phyloP scores from a whole-genome alignment of 2,113 vertebrate genomes.

The Limnothrissa miodon region DNA sequence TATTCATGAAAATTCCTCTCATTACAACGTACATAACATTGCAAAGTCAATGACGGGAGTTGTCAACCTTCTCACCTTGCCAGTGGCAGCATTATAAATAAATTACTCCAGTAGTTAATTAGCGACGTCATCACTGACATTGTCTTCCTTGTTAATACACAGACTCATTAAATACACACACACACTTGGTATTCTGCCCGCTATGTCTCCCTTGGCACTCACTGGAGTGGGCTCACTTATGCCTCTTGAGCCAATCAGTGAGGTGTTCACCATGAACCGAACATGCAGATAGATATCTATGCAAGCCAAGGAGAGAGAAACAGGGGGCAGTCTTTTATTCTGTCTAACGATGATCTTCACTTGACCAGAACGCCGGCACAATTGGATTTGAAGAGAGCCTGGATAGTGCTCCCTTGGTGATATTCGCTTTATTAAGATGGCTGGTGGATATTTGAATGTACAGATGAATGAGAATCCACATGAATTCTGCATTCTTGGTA shows the following conservation, averaged over 20 bases:
- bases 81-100: neutral
- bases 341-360: neutral
- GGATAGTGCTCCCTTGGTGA: neutral
- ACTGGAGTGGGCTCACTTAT: neutral
- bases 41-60: neutral
- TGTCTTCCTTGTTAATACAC: neutral
- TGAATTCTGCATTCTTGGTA: neutral
- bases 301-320: neutral
- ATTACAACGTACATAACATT: neutral
- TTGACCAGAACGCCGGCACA: no score
- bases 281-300: neutral
- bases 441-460: neutral
- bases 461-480: neutral
- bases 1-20: neutral
- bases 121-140: neutral
- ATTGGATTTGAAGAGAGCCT: neutral
- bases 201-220: neutral
- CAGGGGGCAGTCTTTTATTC: neutral
- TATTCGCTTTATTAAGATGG: neutral
- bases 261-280: no score
- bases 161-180: neutral
- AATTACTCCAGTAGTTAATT: neutral
- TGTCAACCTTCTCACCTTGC: neutral
- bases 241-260: neutral
- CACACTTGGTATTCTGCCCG: neutral